Conservation (phyloP, 2,888 invertebrate genomes). For the Campoplex capitator region DNA sequence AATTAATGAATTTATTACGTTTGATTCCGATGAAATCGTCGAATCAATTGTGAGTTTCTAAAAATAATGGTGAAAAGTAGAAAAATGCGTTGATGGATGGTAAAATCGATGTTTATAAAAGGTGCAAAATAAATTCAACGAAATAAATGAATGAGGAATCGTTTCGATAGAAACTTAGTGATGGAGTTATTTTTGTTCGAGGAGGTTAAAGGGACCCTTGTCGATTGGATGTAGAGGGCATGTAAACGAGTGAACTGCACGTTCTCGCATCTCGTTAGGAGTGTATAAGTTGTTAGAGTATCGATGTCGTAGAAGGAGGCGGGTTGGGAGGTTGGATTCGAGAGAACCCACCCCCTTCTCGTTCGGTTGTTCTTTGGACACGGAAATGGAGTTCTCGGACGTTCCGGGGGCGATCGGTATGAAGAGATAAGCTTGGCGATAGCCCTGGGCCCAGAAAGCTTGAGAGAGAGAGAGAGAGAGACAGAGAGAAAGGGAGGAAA, state of each 20-base stretch:
- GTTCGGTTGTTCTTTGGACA: slow-evolving; percentile 76
- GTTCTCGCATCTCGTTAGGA: slow-evolving; percentile 79
- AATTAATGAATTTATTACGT: background rate
- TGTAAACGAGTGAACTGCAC: slow-evolving; percentile 79
- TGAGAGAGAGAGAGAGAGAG: slow-evolving; percentile 7
- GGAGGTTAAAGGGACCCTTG: background rate
- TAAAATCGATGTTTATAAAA: background rate
- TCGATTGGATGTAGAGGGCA: slow-evolving; percentile 76
- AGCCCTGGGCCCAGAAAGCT: slow-evolving; percentile 32
- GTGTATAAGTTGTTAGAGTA: slow-evolving; percentile 80
- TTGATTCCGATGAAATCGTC: background rate
- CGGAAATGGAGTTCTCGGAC: slow-evolving; percentile 84
- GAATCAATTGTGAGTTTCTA: too few species aligned
- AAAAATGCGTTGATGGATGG: background rate
- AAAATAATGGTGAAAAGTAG: too few species aligned
- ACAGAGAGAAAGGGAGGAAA: slow-evolving; percentile 12
- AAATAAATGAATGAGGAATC: background rate
- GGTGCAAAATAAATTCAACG: background rate
- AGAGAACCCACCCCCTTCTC: background rate
- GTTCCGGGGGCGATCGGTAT: slow-evolving; percentile 79
- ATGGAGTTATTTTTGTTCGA: background rate
- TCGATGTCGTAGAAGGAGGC: slow-evolving; percentile 27
- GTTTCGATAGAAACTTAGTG: background rate
- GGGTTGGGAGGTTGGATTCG: slow-evolving; percentile 46
- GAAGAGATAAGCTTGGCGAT: slow-evolving; percentile 80